Evolutionary conservation across 2,888 invertebrate species (phyloP).

Genomic region (Notocelia uddmanniana): DNA sequence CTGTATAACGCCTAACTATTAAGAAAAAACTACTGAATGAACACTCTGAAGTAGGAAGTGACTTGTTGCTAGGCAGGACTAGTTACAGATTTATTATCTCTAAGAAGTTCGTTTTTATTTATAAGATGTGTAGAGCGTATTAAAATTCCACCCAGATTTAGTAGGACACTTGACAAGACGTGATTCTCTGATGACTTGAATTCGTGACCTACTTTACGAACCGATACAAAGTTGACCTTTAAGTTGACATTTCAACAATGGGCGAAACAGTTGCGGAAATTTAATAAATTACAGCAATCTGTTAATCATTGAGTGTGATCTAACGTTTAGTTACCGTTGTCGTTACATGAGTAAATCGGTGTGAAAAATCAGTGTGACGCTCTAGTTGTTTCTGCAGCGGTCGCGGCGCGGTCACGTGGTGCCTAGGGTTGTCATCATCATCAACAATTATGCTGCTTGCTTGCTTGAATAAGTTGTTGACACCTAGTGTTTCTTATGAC

Average conservation of each 20-base stretch:
- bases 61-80: constrained; percentile 32
- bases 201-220: constrained; percentile 34
- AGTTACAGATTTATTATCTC: constrained; percentile 19
- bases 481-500: background rate
- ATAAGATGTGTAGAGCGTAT: background rate
- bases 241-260: constrained; percentile 43
- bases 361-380: constrained; percentile 66
- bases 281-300: constrained; percentile 42
- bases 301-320: constrained; percentile 44
- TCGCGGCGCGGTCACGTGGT: constrained; percentile 56
- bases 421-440: constrained; percentile 23
- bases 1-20: constrained; percentile 49
- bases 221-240: constrained; percentile 32
- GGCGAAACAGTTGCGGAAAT: constrained; percentile 38
- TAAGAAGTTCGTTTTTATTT: background rate
- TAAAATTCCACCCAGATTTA: constrained; percentile 38
- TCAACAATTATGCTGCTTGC: background rate
- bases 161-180: constrained; percentile 10
- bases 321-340: constrained; percentile 45
- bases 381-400: constrained; percentile 60
- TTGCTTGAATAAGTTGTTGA: background rate
- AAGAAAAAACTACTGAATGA: constrained; percentile 45
- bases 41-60: constrained; percentile 46
- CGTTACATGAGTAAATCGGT: constrained; percentile 53
- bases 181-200: constrained; percentile 23